Conservation (phyloP, 2,888 invertebrate genomes). For the Synergus japonicus region DNA sequence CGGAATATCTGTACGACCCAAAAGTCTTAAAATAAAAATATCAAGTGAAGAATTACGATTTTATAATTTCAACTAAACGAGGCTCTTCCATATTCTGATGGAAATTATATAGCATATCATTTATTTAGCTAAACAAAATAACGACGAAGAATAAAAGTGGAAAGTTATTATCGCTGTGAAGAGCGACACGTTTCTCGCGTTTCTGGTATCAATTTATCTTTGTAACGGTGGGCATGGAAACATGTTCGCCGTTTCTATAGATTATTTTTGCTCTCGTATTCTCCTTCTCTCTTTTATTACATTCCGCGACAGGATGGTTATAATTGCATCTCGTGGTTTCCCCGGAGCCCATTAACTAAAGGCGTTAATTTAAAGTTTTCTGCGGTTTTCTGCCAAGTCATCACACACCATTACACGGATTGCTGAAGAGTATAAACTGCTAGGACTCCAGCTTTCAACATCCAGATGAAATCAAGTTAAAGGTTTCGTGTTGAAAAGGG, state of each 20-base stretch:
- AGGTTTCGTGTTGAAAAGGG: neutral
- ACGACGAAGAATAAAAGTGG: constrained; percentile 18
- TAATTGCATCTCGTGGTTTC: constrained; percentile 49
- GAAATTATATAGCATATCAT: constrained; percentile 17
- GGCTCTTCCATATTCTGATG: too few relatives aligned
- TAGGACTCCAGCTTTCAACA: neutral
- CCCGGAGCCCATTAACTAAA: constrained; percentile 61
- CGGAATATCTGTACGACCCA: too few relatives aligned
- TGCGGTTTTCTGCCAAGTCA: constrained; percentile 47
- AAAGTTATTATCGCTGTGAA: constrained; percentile 34
- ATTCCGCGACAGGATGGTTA: constrained; percentile 54
- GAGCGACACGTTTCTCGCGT: constrained; percentile 30
- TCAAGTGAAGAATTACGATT: neutral
- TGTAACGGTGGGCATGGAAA: constrained; percentile 53
- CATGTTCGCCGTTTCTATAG: constrained; percentile 52
- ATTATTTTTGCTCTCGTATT: constrained; percentile 43
- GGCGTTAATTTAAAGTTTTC: constrained; percentile 66
- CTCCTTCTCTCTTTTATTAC: constrained; percentile 50
- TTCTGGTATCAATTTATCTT: constrained; percentile 56
- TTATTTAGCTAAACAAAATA: constrained; percentile 29
- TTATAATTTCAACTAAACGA: neutral
- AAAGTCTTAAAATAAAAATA: neutral
- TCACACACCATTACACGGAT: constrained; percentile 43
- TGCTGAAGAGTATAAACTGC: constrained; percentile 39
- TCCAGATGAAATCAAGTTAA: neutral